Base-by-base conservation (phyloP, 2,113 vertebrate species). In the Tetrao urogallus region DNA sequence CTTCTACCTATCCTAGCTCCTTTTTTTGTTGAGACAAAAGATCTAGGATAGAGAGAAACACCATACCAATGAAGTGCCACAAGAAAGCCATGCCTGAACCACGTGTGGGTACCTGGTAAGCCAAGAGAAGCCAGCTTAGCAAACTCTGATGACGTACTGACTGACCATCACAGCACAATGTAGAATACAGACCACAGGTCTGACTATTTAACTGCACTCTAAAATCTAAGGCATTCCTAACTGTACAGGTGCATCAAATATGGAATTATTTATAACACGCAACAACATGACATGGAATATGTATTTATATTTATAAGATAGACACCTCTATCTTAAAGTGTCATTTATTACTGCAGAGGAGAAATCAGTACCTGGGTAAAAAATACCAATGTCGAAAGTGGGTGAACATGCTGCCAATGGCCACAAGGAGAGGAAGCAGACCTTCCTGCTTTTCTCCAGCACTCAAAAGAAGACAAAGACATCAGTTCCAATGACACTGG, bases 361-460 rank as follows among this genome's bases (percentile, higher is more conserved):
- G 8, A 73, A 90, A 64, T 30, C 42, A 66, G 60, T 1, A 57
- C 24, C 25, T 60, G 27, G 24, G 13, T 36, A 2, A 15, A 38
- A 50, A 48, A 14, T 17, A 43, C 1, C 0, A 10, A 7, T 3
- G 25, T 32, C 67, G 43, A 78, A 45, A 1, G 16, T 42, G 52
- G 32, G 54, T 57, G 48, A 43, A 63, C 69, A 57, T 8, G 6
- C 12, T 8, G 9, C 52, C 52, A 54, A 10, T 16, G 15, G 27
- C 27, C 52, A 54, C 52, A 54, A 64, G 72, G 20, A 70, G 56
- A 93, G 88, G 88, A 90, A 92, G 75, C 67, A 79, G 56, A 82
- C 28, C 79, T 64, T 93, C 92, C 94, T 95, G 92, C 92, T 88
- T 92, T 92, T 45, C 92, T 90, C 38, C 54, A 28, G 82, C 64